phyloP scores from a whole-genome alignment of 2,888 invertebrate species.

The Lithophane leautieri region DNA sequence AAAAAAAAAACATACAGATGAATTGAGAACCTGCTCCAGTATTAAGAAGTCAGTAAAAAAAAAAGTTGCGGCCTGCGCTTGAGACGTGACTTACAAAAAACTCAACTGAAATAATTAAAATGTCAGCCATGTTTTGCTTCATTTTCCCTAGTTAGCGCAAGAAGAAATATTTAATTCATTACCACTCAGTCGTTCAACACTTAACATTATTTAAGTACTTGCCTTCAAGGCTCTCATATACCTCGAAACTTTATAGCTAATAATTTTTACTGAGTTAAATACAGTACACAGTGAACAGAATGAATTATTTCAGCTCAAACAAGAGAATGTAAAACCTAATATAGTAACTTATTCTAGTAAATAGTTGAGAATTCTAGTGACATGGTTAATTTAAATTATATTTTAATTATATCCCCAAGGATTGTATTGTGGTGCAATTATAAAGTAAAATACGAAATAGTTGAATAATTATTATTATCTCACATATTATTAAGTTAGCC shows the following conservation, averaged over 20 bases:
- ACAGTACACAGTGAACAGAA: constrained; percentile 11
- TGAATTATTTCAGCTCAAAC: constrained; percentile 31
- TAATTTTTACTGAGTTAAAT: constrained; percentile 29
- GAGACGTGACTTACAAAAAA: neutral
- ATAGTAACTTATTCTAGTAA: neutral
- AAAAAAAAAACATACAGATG: too few species aligned
- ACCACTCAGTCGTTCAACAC: constrained; percentile 15
- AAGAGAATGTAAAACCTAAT: constrained; percentile 7
- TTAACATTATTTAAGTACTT: constrained; percentile 38
- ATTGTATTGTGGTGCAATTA: neutral
- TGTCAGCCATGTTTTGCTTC: neutral
- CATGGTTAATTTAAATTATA: constrained; percentile 7
- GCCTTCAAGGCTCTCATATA: constrained; percentile 12
- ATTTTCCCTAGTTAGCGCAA: neutral
- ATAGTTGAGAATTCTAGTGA: constrained; percentile 13
- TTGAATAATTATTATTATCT: too few species aligned
- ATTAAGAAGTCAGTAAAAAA: too few species aligned
- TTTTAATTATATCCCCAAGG: neutral
- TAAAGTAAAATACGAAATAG: constrained; percentile 6
- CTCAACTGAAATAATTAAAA: neutral
- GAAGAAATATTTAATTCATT: constrained; percentile 24
- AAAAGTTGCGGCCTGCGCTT: too few species aligned
- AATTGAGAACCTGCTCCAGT: too few species aligned
- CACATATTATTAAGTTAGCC: too few species aligned
- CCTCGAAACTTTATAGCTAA: constrained; percentile 39